phyloP scores from a whole-genome alignment of 2,113 vertebrate genomes.

The Psophia crepitans region DNA sequence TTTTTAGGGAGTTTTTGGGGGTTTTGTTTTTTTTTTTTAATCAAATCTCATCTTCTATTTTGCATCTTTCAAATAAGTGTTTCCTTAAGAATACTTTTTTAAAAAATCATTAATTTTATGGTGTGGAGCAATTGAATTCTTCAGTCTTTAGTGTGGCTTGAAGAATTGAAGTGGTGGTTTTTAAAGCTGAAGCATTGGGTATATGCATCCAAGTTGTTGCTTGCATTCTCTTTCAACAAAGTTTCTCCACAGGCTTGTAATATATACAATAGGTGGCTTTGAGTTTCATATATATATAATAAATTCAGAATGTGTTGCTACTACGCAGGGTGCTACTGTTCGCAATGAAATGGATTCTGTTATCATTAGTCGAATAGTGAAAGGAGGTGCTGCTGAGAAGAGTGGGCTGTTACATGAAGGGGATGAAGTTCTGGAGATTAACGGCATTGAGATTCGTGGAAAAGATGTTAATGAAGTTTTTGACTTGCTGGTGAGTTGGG shows the following conservation, averaged over 20 bases:
- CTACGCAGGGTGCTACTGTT: constrained; percentile 90
- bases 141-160: background rate
- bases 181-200: background rate
- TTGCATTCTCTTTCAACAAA: background rate
- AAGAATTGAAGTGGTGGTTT: background rate
- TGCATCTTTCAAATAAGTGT: background rate
- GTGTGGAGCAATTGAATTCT: background rate
- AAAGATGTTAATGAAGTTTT: constrained; percentile 96
- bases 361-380: constrained; percentile 94
- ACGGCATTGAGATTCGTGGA: constrained; percentile 89
- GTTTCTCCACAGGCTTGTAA: background rate
- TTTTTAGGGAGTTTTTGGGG: too few relatives aligned
- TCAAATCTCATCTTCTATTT: background rate
- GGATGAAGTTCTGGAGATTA: constrained; percentile 95
- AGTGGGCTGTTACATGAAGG: constrained; percentile 92
- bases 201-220: background rate
- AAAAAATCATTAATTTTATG: rapidly evolving
- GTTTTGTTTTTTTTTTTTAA: background rate
- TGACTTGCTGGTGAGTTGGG: constrained; percentile 86
- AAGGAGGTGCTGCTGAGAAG: constrained; percentile 90
- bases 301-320: background rate
- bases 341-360: constrained; percentile 94
- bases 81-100: background rate
- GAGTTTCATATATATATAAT: background rate
- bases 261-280: background rate